Conservation (phyloP, 2,888 invertebrate species). For the Mythimna loreyi region DNA sequence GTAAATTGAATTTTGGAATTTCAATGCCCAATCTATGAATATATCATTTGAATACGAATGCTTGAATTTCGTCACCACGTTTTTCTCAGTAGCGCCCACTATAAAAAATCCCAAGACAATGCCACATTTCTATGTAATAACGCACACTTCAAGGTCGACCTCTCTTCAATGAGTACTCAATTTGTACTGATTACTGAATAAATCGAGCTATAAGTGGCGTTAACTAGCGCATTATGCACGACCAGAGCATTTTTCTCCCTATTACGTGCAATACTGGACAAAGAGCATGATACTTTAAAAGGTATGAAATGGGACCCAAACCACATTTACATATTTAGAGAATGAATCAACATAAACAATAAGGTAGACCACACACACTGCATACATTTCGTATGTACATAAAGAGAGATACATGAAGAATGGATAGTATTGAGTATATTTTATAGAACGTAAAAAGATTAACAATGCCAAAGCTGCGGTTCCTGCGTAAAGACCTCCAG, state of each 20-base stretch:
- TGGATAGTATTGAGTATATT: conserved; percentile 14
- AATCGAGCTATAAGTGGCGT: conserved; percentile 39
- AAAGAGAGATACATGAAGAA: conserved; percentile 8
- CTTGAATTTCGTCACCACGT: conserved; percentile 23
- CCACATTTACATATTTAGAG: conserved; percentile 61
- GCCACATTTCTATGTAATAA: conserved; percentile 35
- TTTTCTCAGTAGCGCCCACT: conserved; percentile 47
- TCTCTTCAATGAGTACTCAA: conserved; percentile 42
- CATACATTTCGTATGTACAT: conserved; percentile 16
- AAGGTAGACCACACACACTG: conserved; percentile 56
- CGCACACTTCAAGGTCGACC: conserved; percentile 28
- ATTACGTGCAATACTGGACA: conserved; percentile 57
- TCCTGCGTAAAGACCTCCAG: neutral
- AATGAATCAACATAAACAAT: conserved; percentile 68
- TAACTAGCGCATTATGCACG: conserved; percentile 46
- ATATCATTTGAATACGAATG: conserved; percentile 35
- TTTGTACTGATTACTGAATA: conserved; percentile 36
- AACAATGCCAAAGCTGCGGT: neutral
- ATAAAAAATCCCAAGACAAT: conserved; percentile 38
- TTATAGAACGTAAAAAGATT: neutral
- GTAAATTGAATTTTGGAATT: conserved; percentile 12
- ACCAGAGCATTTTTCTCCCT: conserved; percentile 51
- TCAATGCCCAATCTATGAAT: neutral
- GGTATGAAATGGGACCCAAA: conserved; percentile 62
- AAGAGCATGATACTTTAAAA: conserved; percentile 58